Evolutionary conservation across 2,797 vertebrate genomes (phyloP).

Genomic region (Gymnoscopelus braueri): DNA sequence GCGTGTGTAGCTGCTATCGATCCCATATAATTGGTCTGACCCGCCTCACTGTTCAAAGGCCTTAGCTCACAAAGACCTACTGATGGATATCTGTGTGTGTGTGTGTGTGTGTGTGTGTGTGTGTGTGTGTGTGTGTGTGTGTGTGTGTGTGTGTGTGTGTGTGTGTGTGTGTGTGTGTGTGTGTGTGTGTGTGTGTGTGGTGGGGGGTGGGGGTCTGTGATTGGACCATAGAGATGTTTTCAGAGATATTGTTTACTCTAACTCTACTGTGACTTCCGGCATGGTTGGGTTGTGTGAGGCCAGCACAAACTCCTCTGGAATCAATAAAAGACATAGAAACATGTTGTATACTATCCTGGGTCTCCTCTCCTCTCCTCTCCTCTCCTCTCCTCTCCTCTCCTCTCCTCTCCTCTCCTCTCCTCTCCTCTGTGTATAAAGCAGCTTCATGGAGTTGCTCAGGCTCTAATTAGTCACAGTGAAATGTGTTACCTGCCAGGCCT

Average conservation of each 20-base stretch:
- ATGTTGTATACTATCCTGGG: too few relatives aligned
- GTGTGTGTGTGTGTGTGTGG: too few relatives aligned
- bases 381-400: neutral
- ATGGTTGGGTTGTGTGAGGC: too few relatives aligned
- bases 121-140: neutral
- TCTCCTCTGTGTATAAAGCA: constrained; percentile 28
- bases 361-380: neutral
- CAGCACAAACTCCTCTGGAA: too few relatives aligned
- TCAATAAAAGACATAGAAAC: too few relatives aligned
- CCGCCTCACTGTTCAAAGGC: constrained; percentile 75
- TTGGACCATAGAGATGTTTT: too few relatives aligned
- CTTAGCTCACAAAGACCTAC: constrained; percentile 63
- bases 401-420: constrained; percentile 5
- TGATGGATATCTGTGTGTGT: constrained; percentile 47
- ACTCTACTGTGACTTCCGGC: too few relatives aligned
- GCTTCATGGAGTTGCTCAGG: neutral
- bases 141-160: neutral
- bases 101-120: constrained; percentile 13
- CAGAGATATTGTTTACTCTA: too few relatives aligned
- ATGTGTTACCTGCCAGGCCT: constrained; percentile 35
- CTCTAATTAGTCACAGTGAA: constrained; percentile 63
- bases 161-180: constrained; percentile 32
- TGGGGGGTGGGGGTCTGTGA: too few relatives aligned
- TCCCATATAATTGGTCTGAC: constrained; percentile 84
- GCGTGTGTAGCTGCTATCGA: constrained; percentile 76